Percentiles rank a stretch among this genome's conserved stretches.
Conservation (phyloP, 2,797 vertebrate genomes). For the Acrocephalus scirpaceus region DNA sequence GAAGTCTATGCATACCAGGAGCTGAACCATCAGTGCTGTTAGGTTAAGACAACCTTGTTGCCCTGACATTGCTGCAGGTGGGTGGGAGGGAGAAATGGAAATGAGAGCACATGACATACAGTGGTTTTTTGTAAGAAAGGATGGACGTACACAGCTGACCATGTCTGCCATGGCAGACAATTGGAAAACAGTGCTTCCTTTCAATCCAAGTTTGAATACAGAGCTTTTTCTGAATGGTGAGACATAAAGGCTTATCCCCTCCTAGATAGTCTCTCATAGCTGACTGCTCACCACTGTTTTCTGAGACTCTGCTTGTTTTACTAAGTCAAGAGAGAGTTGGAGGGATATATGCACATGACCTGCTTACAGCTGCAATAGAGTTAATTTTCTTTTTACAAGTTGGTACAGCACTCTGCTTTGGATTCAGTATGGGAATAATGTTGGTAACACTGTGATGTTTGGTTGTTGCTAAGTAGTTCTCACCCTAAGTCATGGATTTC, state of each 20-base stretch:
- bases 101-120: accelerated
- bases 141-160: background rate
- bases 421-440: background rate
- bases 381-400: background rate
- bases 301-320: background rate
- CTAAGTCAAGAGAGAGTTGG: background rate
- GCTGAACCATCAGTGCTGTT: background rate
- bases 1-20: background rate
- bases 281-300: background rate
- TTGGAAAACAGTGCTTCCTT: background rate
- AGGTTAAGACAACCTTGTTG: background rate
- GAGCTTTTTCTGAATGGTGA: background rate
- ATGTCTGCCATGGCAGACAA: background rate
- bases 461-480: background rate
- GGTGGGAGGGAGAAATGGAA: background rate
- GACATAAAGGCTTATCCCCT: background rate
- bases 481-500: background rate
- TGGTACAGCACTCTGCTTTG: background rate
- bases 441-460: background rate
- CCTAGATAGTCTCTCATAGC: background rate
- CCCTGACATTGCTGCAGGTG: background rate
- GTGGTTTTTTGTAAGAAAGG: background rate
- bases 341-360: background rate
- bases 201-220: background rate
- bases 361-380: background rate